A percentile compares a stretch with the other conserved stretches of the same genome.
phyloP scores from a whole-genome alignment of 2,888 invertebrate genomes.

The Unio pictorum region DNA sequence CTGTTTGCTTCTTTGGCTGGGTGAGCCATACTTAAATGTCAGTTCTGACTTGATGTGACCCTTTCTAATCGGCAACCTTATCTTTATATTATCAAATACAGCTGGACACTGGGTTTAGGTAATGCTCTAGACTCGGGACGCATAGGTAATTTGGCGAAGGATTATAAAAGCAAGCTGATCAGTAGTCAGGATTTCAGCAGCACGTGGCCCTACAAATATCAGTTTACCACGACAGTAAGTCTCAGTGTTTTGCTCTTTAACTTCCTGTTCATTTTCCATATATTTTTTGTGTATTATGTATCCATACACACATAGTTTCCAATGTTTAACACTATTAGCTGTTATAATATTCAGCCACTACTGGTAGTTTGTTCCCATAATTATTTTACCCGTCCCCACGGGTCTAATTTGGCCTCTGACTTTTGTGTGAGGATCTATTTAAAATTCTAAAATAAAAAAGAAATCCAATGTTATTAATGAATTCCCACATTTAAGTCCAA shows the following conservation, averaged over 20 bases:
- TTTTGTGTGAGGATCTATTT: background rate
- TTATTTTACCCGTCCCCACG: too few species aligned
- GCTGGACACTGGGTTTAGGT: conserved; percentile 25
- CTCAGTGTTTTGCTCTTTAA: conserved; percentile 8
- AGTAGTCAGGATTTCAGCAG: conserved; percentile 21
- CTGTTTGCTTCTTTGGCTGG: conserved; percentile 16
- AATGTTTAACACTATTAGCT: too few species aligned
- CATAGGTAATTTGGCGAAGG: conserved; percentile 47
- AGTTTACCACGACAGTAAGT: conserved; percentile 58
- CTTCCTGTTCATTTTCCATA: conserved; percentile 3
- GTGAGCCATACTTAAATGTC: background rate
- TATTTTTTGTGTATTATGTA: too few species aligned
- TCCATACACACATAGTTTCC: too few species aligned
- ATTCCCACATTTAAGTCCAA: background rate
- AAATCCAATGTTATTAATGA: too few species aligned
- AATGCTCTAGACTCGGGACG: conserved; percentile 42
- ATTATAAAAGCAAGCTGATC: conserved; percentile 49
- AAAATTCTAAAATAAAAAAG: background rate
- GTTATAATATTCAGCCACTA: conserved; percentile 8
- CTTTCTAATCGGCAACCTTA: conserved; percentile 7
- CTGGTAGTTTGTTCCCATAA: conserved; percentile 8
- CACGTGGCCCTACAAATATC: conserved; percentile 65
- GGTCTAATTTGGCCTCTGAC: too few species aligned
- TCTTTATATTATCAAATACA: conserved; percentile 4
- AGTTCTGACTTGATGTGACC: conserved; percentile 1